A percentile compares a stretch with the other conserved stretches of the same genome.
phyloP scores from a whole-genome alignment of 2,888 invertebrate species.

The Cinara cedri region DNA sequence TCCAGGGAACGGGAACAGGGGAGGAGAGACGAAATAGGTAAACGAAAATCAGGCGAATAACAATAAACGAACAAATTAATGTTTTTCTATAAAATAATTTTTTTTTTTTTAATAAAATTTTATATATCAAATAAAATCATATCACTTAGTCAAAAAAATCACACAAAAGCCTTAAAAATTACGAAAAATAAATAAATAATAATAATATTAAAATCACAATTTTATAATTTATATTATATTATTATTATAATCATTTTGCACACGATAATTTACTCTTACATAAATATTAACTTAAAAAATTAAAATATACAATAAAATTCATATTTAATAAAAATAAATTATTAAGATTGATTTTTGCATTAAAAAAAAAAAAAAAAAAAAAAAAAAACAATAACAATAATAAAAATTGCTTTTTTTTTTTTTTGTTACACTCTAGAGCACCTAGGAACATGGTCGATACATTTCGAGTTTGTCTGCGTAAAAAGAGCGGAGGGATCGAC shows the following conservation, averaged over 20 bases:
- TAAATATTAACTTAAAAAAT: no score
- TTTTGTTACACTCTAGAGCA: constrained; percentile 46
- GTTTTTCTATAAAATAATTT: constrained; percentile 47
- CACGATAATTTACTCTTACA: constrained; percentile 36
- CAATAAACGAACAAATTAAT: not conserved
- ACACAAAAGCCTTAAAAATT: constrained; percentile 52
- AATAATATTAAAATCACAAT: constrained; percentile 56
- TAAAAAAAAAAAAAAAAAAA: no score
- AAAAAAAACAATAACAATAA: constrained; percentile 22
- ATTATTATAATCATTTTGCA: constrained; percentile 23
- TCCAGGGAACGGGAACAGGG: no score
- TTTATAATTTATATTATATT: not conserved
- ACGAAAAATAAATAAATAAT: constrained; percentile 45
- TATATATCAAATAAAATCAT: constrained; percentile 46
- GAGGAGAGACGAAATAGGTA: no score
- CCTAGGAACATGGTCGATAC: constrained; percentile 53
- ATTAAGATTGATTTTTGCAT: not conserved
- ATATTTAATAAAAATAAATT: constrained; percentile 23
- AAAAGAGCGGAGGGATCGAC: constrained; percentile 38
- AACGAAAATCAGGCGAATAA: not conserved
- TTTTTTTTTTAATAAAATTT: constrained; percentile 45
- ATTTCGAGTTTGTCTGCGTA: constrained; percentile 48
- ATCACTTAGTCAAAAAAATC: constrained; percentile 53
- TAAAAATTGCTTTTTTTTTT: constrained; percentile 9
- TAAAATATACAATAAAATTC: constrained; percentile 16